phyloP scores from a whole-genome alignment of 1,140 invertebrate species.

The Scylla paramamosain region DNA sequence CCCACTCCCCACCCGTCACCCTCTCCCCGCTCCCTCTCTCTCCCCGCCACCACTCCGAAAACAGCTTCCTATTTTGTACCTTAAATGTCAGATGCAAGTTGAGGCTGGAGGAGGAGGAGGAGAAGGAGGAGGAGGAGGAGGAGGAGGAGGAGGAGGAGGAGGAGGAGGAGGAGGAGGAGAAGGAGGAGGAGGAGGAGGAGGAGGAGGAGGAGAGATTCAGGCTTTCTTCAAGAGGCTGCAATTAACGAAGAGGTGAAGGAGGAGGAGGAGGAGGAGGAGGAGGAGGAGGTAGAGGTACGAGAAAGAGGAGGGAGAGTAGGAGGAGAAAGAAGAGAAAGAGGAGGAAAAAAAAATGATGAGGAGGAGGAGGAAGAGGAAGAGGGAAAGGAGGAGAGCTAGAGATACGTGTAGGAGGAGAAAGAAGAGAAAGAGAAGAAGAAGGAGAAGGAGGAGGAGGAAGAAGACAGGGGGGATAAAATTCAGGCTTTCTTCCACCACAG shows the following conservation, averaged over 20 bases:
- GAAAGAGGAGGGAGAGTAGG: not conserved
- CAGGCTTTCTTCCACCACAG: too few relatives aligned
- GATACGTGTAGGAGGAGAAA: not conserved
- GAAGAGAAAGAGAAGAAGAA: not conserved
- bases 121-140: too few relatives aligned
- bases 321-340: slow-evolving; percentile 28
- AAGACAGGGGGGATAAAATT: not conserved
- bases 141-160: too few relatives aligned
- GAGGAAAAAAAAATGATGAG: not conserved
- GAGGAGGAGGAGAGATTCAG: too few relatives aligned
- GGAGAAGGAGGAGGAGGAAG: slow-evolving; percentile 13
- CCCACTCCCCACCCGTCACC: not conserved
- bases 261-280: not conserved
- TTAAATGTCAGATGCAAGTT: slow-evolving; percentile 8
- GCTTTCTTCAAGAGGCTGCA: not conserved
- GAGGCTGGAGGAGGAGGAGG: not conserved
- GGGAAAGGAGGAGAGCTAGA: not conserved
- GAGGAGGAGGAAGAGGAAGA: not conserved
- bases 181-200: too few relatives aligned
- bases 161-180: too few relatives aligned
- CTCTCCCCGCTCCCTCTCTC: not conserved
- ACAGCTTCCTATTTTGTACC: not conserved
- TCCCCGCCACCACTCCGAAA: not conserved
- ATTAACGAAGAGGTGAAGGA: not conserved
- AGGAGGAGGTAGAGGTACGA: not conserved